A percentile compares a stretch with the other conserved stretches of the same genome.
Conservation (phyloP, 2,113 vertebrate species). For the Natator depressus region DNA sequence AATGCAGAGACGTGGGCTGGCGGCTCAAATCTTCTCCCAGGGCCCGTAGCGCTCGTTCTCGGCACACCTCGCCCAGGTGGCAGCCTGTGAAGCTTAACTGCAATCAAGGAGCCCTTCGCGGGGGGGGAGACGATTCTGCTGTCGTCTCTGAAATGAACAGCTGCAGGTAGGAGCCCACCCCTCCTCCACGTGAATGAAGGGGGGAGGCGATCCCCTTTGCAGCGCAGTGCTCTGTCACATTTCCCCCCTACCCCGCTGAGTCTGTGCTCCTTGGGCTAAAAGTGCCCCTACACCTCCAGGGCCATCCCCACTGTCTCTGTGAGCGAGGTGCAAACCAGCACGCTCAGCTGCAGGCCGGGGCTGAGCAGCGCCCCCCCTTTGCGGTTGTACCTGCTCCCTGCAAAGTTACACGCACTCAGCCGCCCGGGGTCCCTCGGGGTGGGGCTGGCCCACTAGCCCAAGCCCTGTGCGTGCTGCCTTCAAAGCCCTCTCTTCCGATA, state of each 20-base stretch:
- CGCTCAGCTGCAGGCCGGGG: background rate
- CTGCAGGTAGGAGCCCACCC: background rate
- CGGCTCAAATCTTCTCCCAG: background rate
- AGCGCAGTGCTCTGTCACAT: no score
- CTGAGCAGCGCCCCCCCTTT: no score
- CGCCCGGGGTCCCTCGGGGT: no score
- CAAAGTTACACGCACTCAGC: background rate
- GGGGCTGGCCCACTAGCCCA: no score
- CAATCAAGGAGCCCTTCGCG: background rate
- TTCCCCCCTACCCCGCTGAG: no score
- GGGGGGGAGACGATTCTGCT: background rate
- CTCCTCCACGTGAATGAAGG: no score
- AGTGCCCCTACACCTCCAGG: background rate
- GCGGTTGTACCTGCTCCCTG: background rate
- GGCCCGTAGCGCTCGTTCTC: no score
- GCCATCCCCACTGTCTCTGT: background rate
- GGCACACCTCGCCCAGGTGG: background rate
- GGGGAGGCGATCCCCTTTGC: no score
- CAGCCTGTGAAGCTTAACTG: background rate
- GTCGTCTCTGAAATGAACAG: no score
- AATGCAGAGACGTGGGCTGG: no score
- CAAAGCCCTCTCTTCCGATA: background rate
- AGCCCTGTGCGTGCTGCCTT: background rate
- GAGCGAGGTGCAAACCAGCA: background rate
- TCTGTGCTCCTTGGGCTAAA: background rate